Evolutionary conservation across 2,888 invertebrate genomes (phyloP).

Genomic region (Galeruca laticollis): DNA sequence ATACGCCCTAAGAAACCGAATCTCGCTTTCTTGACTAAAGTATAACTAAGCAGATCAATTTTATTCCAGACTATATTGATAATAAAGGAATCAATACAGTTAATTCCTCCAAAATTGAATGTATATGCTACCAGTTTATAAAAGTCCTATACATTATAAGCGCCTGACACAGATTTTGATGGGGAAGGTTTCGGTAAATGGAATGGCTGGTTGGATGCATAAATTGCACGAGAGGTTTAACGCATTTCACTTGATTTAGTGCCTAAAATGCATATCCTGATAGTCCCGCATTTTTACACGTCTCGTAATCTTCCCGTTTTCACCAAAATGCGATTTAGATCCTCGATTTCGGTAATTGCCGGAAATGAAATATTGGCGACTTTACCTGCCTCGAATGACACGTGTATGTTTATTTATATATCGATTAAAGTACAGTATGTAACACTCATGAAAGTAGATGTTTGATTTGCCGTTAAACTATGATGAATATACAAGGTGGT

Average conservation of each 20-base stretch:
- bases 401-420: slow-evolving; percentile 19
- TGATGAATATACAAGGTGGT: too few species aligned
- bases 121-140: not conserved
- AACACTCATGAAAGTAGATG: not conserved
- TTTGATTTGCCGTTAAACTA: not conserved
- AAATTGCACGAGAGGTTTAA: slow-evolving; percentile 42
- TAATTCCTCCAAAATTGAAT: not conserved
- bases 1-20: too few species aligned
- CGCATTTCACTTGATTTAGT: slow-evolving; percentile 44
- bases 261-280: slow-evolving; percentile 44
- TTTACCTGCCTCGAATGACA: slow-evolving; percentile 9
- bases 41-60: too few species aligned
- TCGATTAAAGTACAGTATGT: not conserved
- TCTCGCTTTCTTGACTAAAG: too few species aligned
- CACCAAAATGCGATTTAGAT: slow-evolving; percentile 36
- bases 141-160: not conserved
- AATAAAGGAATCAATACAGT: not conserved
- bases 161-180: slow-evolving; percentile 34
- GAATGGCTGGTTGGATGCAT: slow-evolving; percentile 39
- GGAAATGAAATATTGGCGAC: slow-evolving; percentile 36
- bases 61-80: too few species aligned
- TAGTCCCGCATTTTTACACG: slow-evolving; percentile 40
- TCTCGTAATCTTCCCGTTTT: slow-evolving; percentile 34
- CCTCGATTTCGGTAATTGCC: slow-evolving; percentile 32
- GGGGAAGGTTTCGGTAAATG: slow-evolving; percentile 33